phyloP scores from a whole-genome alignment of 1,140 invertebrate species.

The Drosophila guanche region DNA sequence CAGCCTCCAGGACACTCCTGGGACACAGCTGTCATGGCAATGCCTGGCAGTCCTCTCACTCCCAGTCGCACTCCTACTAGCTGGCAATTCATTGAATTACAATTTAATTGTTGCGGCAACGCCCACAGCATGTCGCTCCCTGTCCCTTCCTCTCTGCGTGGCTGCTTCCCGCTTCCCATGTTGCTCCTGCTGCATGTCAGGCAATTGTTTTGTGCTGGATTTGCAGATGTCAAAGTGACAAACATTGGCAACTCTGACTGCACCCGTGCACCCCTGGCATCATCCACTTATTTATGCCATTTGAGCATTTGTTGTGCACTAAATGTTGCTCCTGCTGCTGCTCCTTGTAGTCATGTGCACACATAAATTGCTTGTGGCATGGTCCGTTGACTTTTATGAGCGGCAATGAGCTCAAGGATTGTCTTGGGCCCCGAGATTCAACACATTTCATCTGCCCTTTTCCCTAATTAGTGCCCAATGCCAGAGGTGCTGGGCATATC shows the following conservation, averaged over 20 bases:
- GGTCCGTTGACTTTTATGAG: conserved; percentile 78
- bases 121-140: not conserved
- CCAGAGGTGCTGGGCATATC: conserved; percentile 9
- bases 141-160: no score
- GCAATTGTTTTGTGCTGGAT: conserved; percentile 59
- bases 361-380: conserved; percentile 80
- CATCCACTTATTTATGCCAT: conserved; percentile 73
- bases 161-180: not conserved
- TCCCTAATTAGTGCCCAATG: conserved; percentile 48
- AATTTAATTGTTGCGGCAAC: conserved; percentile 61
- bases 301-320: conserved; percentile 72
- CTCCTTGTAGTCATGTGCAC: conserved; percentile 40
- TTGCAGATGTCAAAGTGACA: conserved; percentile 79
- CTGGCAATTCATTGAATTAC: conserved; percentile 65
- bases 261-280: not conserved
- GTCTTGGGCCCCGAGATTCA: conserved; percentile 63
- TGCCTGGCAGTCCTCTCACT: conserved; percentile 3
- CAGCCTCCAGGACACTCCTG: not conserved
- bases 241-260: conserved; percentile 38
- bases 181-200: not conserved
- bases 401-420: conserved; percentile 56
- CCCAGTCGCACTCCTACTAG: not conserved
- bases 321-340: conserved; percentile 22
- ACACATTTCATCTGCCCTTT: conserved; percentile 40
- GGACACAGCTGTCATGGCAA: conserved; percentile 23